Evolutionary conservation across 2,888 invertebrate genomes (phyloP), one percentile per base, ranked within the genome.

Genomic region (Siphlonurus alternatus): DNA sequence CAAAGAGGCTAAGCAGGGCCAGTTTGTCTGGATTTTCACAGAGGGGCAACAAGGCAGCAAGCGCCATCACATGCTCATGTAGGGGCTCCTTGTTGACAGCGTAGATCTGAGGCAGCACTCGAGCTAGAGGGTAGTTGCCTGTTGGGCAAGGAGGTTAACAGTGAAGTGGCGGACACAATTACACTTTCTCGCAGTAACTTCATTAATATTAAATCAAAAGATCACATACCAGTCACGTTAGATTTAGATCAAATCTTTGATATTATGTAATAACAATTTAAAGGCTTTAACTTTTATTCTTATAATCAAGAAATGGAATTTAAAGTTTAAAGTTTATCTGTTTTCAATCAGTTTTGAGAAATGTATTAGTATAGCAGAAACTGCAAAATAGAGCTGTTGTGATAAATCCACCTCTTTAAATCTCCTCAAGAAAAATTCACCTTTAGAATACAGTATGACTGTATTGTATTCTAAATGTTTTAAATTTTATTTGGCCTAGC

Each of bases 91-190:
- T 87, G 61, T 93, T 90, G 22, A 93, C 89, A 71, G 88, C 86
- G 74, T 94, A 95, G 53, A 95, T 85, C 76, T 92, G 93, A 0
- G 93, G 92, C 67, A 96, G 80, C 53, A 95, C 93, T 62, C 93
- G 82, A 67, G 92, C 87, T 23, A 96, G 78, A 0, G 89, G 86
- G 75, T 90, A 92, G 77, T 95, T 95, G 63, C 93, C 93, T 89
- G 74, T 53, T 78, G 76, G 65, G n/a, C n/a, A n/a, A n/a, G n/a
- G n/a, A n/a, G n/a, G 3, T 22, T 59, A 20, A 54, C 54, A 22
- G 59, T 1, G 2, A 59, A 7, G 23, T 59, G 7, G 23, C 1
- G n/a, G 23, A 18, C 23, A 59, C 5, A 7, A 15, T n/a, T 59
- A 10, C 23, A 15, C 18, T 1, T 15, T 23, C 23, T 59, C 15